Evolutionary conservation across 2,113 vertebrate genomes (phyloP).

Genomic region (Corydoras sp.): DNA sequence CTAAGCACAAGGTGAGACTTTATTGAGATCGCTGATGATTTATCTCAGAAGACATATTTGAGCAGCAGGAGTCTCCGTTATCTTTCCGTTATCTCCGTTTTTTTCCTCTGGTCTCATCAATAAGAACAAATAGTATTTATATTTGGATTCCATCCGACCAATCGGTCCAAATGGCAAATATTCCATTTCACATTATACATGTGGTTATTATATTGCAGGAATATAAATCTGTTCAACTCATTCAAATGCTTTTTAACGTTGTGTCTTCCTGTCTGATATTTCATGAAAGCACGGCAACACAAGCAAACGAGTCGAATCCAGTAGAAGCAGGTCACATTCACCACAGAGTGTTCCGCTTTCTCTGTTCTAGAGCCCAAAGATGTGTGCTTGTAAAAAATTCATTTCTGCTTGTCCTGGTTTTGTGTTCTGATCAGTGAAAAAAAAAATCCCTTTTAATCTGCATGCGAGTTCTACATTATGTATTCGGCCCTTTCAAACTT

Average conservation of each 20-base stretch:
- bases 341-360: slow-evolving; percentile 60
- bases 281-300: slow-evolving; percentile 40
- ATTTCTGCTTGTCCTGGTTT: slow-evolving; percentile 70
- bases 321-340: slow-evolving; percentile 64
- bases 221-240: too few species aligned
- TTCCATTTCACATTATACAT: too few species aligned
- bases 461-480: slow-evolving; percentile 63
- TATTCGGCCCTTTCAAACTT: slow-evolving; percentile 67
- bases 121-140: too few species aligned
- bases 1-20: too few species aligned
- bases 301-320: slow-evolving; percentile 35
- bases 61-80: too few species aligned
- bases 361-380: slow-evolving; percentile 58
- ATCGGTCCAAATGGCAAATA: too few species aligned
- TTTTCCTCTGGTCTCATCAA: too few species aligned
- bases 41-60: too few species aligned
- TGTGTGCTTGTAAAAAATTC: slow-evolving; percentile 62
- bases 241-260: background rate
- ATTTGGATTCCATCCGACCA: too few species aligned
- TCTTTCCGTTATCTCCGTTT: too few species aligned
- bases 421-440: slow-evolving; percentile 64
- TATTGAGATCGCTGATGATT: too few species aligned
- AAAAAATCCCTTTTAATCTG: slow-evolving; percentile 60
- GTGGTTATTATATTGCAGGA: too few species aligned
- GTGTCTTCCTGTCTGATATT: slow-evolving; percentile 8